These are phyloP conservation scores for Xestia sexstrigata DNA, from an alignment of 2,888 invertebrate genomes.

Conservation along the genomic window DNA sequence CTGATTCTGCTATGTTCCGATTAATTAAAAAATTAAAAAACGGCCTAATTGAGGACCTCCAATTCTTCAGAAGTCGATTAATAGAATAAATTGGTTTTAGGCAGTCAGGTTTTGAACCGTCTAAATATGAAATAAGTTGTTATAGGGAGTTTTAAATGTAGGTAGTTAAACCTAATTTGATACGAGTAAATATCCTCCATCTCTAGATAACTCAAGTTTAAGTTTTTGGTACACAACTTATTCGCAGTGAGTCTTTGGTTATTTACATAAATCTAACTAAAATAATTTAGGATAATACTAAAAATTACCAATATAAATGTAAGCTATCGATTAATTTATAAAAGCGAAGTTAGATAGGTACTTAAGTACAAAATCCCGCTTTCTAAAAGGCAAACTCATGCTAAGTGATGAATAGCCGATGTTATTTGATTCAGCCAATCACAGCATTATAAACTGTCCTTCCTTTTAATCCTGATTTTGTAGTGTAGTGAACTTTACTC, in stretches of 20 bases:
- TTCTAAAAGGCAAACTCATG: not conserved
- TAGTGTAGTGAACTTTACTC: not conserved
- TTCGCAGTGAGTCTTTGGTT: conserved; percentile 5
- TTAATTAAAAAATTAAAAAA: not conserved
- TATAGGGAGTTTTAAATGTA: not conserved
- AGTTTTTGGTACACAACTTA: not conserved
- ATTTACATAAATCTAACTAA: not conserved
- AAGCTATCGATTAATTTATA: not conserved
- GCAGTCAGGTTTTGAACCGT: not conserved
- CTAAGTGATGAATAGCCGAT: not conserved
- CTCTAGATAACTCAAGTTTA: not conserved
- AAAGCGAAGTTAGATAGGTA: not conserved
- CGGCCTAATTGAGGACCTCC: too few relatives aligned
- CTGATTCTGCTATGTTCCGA: not conserved
- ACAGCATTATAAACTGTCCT: not conserved
- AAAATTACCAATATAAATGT: not conserved
- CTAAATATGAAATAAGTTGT: not conserved
- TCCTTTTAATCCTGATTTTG: not conserved
- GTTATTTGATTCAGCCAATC: not conserved
- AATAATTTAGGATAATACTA: not conserved
- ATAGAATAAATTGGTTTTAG: not conserved
- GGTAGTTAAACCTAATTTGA: not conserved
- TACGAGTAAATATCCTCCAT: not conserved
- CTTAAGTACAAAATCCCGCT: not conserved
- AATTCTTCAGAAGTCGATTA: too few relatives aligned